phyloP scores from a whole-genome alignment of 2,888 invertebrate genomes.

The Gymnosoma rotundatum region DNA sequence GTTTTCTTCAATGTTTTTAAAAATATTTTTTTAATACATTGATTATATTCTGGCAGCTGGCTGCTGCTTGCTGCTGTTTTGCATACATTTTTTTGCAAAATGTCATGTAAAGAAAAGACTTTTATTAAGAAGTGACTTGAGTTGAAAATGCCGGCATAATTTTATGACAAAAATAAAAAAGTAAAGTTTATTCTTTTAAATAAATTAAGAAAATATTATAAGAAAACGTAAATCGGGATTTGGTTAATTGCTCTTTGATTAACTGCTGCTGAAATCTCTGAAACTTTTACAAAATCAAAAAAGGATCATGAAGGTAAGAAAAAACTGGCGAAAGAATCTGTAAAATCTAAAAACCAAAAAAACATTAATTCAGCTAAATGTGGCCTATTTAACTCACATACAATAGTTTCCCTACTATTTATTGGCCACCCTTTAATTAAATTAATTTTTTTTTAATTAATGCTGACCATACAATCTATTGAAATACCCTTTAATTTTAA shows the following conservation, averaged over 20 bases:
- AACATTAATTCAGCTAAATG: too few relatives aligned
- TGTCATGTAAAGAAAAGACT: slow-evolving; percentile 6
- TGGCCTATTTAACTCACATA: too few relatives aligned
- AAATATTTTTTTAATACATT: neutral
- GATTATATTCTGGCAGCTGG: slow-evolving; percentile 2
- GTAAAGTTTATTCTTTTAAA: slow-evolving; percentile 3
- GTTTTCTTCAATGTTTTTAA: neutral
- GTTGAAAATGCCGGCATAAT: neutral
- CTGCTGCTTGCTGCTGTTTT: neutral
- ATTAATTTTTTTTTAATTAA: too few relatives aligned
- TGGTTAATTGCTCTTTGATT: neutral
- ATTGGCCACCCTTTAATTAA: too few relatives aligned
- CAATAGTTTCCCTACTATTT: too few relatives aligned
- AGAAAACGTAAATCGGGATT: neutral
- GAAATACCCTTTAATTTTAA: too few relatives aligned
- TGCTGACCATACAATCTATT: too few relatives aligned
- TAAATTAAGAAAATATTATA: slow-evolving; percentile 8
- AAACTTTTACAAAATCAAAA: too few relatives aligned
- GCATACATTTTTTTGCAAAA: slow-evolving; percentile 18
- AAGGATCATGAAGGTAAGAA: too few relatives aligned
- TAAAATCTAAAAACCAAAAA: too few relatives aligned
- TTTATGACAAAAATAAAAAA: neutral
- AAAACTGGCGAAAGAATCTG: too few relatives aligned
- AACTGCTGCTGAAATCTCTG: too few relatives aligned
- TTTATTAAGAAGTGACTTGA: slow-evolving; percentile 12